These are phyloP conservation scores for Leucophenga maculata DNA, from an alignment of 2,888 invertebrate species.

Conservation along the genomic window DNA sequence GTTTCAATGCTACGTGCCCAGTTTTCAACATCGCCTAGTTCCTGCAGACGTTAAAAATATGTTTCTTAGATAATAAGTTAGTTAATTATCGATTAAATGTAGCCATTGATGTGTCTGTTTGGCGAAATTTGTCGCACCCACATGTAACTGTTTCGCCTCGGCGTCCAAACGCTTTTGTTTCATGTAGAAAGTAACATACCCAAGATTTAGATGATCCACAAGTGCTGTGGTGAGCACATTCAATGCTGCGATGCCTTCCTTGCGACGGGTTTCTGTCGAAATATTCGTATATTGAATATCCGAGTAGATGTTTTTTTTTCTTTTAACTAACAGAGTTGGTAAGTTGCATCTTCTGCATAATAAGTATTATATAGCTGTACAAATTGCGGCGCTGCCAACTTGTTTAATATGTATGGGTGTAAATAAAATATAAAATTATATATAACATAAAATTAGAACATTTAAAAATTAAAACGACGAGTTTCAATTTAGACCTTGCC, in stretches of 20 bases:
- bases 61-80: too few relatives aligned
- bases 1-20: constrained; percentile 98
- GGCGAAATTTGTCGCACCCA: constrained; percentile 93
- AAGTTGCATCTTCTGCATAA: too few relatives aligned
- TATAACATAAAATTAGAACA: too few relatives aligned
- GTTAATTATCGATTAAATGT: constrained; percentile 89
- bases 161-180: constrained; percentile 98
- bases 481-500: too few relatives aligned
- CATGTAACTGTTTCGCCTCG: constrained; percentile 95
- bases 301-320: background rate
- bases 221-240: constrained; percentile 93
- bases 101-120: constrained; percentile 98
- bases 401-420: too few relatives aligned
- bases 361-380: too few relatives aligned
- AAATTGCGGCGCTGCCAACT: too few relatives aligned
- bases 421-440: too few relatives aligned
- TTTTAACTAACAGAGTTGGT: too few relatives aligned
- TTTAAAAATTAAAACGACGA: too few relatives aligned
- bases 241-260: constrained; percentile 93
- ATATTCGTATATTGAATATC: constrained; percentile 33
- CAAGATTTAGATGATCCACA: constrained; percentile 97
- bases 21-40: constrained; percentile 98
- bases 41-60: too few relatives aligned
- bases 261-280: constrained; percentile 86
- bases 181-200: constrained; percentile 82